Base-by-base conservation (phyloP, 2,888 invertebrate genomes). In the Troides helena region DNA sequence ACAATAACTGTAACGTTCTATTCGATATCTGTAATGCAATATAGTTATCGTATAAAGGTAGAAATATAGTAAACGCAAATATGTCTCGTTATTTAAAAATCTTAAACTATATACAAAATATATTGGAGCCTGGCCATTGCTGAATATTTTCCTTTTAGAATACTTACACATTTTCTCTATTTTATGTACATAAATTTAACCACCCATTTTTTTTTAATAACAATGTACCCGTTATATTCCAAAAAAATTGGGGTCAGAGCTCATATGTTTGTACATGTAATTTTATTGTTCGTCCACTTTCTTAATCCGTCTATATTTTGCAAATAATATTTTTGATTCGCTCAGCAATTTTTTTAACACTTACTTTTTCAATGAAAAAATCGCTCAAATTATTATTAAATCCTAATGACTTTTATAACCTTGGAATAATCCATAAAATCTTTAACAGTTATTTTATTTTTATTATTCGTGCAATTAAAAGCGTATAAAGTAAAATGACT, bases 231-330 rank as follows among this genome's bases (percentile, higher is more conserved):
- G n/a, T 58, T 60, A n/a, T 43, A 21, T 50, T 39, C 39, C 63
- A 67, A 63, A 56, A 23, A 23, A 72, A 71, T 59, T 72, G 74
- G 72, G 71, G 12, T 69, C 59, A 46, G 72, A 71, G 73, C 73
- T 74, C 74, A 72, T 73, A 64, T 74, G 57, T 53, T 68, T 71
- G 69, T 50, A 71, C 61, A 36, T 65, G 58, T 74, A 72, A 70
- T 59, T 68, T 46, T 70, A 71, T 63, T 69, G 70, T 74, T 72
- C 76, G 76, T 78, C 76, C 77, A 74, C 62, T 62, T 61, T 59
- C 73, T 67, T 73, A 70, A 72, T 76, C 75, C 77, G 77, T 77
- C 77, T 65, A 73, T 71, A 73, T 70, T 71, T 53, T 43, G 7
- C n/a, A 70, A 63, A 59, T 73, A 70, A 36, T 23, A 4, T 67